Conservation (phyloP, 1,140 invertebrate species). For the Muscidifurax raptorellus region DNA sequence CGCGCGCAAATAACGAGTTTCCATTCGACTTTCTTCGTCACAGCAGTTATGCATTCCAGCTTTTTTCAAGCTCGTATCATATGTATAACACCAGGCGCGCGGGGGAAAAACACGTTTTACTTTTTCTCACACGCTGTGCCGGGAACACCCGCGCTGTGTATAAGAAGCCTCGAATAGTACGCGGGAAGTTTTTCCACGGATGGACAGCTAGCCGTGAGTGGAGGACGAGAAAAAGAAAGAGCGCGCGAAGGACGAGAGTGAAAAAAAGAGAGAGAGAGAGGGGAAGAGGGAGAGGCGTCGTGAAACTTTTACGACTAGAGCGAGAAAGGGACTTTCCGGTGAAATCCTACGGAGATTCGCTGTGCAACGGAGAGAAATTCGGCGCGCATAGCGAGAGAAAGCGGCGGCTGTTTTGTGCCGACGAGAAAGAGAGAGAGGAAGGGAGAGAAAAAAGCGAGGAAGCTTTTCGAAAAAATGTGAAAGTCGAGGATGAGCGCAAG, state of each 20-base stretch:
- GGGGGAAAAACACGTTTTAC: constrained; percentile 22
- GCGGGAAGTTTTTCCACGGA: constrained; percentile 8
- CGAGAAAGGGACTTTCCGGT: constrained; percentile 42
- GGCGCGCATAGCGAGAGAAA: constrained; percentile 54
- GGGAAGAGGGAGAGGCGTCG: background rate
- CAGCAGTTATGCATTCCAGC: background rate
- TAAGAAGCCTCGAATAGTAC: constrained; percentile 14
- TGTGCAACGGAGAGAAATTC: constrained; percentile 45
- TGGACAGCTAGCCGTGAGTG: background rate
- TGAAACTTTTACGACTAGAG: constrained; percentile 57
- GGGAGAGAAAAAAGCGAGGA: constrained; percentile 60
- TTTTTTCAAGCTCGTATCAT: background rate
- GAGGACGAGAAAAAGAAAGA: background rate
- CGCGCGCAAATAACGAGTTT: background rate
- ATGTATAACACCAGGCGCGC: background rate
- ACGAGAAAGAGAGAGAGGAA: constrained; percentile 49
- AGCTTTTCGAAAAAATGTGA: constrained; percentile 70
- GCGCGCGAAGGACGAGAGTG: background rate
- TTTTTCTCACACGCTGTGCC: background rate
- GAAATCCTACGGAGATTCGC: constrained; percentile 48
- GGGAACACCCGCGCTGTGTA: constrained; percentile 22
- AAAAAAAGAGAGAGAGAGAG: background rate
- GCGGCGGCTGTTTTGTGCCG: constrained; percentile 50
- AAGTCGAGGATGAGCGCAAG: constrained; percentile 62
- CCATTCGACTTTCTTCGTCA: background rate